Conservation (phyloP, 2,888 invertebrate species). For the Synergus laeviventris region DNA sequence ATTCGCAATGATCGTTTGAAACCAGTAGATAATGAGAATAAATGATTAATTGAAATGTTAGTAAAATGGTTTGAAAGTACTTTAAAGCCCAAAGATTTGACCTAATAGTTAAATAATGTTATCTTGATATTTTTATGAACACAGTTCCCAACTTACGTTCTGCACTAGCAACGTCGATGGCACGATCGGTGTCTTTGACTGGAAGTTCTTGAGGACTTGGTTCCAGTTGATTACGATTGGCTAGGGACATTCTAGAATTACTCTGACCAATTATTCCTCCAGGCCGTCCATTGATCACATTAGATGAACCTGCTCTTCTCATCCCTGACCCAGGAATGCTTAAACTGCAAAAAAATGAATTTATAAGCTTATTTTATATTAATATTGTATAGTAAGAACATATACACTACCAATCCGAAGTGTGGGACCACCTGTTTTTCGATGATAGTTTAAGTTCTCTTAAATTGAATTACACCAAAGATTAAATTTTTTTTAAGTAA, state of each 20-base stretch:
- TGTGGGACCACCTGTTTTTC: too few species aligned
- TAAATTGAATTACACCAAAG: too few species aligned
- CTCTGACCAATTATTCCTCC: constrained; percentile 61
- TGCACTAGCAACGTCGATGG: constrained; percentile 76
- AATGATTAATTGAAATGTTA: neutral
- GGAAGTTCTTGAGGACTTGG: constrained; percentile 74
- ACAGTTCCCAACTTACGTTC: constrained; percentile 75
- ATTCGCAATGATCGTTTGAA: neutral
- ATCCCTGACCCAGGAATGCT: constrained; percentile 64
- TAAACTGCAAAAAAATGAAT: constrained; percentile 58
- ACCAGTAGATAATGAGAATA: neutral
- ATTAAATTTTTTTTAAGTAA: too few species aligned
- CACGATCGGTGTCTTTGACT: constrained; percentile 74
- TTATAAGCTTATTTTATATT: too few species aligned
- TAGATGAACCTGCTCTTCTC: constrained; percentile 67
- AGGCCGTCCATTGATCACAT: constrained; percentile 67
- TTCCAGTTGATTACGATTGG: constrained; percentile 70
- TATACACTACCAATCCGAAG: too few species aligned
- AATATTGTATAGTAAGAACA: too few species aligned
- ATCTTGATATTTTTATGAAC: neutral
- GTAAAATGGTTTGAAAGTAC: neutral
- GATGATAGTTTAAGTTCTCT: too few species aligned
- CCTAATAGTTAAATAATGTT: neutral
- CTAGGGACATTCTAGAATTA: constrained; percentile 60
- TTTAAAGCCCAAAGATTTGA: neutral